Evolutionary conservation across 2,888 invertebrate genomes (phyloP).

Genomic region (Herminia tarsipennalis): DNA sequence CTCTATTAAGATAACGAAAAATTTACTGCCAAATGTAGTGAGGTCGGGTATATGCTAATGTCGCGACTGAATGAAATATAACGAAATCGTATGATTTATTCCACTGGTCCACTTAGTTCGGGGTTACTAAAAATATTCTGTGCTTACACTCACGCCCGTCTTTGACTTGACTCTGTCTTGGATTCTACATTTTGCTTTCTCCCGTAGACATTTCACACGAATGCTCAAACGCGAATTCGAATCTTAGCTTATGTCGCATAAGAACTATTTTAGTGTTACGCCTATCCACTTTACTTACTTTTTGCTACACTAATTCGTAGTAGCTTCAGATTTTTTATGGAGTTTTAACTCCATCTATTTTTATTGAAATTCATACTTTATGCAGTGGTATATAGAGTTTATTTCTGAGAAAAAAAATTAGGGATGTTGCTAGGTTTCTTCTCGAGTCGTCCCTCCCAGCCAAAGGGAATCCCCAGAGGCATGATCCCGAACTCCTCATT

Average conservation of each 20-base stretch:
- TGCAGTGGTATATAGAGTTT: constrained; percentile 39
- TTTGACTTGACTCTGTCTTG: constrained; percentile 70
- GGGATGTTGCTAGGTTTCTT: constrained; percentile 64
- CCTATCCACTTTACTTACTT: constrained; percentile 62
- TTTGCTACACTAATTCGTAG: constrained; percentile 76
- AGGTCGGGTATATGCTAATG: constrained; percentile 3
- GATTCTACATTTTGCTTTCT: constrained; percentile 71
- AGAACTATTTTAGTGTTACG: constrained; percentile 48
- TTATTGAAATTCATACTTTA: constrained; percentile 44
- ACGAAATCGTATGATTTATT: constrained; percentile 56
- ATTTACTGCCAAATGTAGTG: constrained; percentile 4
- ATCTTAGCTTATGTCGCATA: constrained; percentile 45
- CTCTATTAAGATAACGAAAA: constrained; percentile 10
- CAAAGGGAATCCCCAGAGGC: constrained; percentile 79
- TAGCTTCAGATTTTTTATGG: constrained; percentile 70
- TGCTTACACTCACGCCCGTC: constrained; percentile 65
- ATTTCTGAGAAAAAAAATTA: constrained; percentile 42
- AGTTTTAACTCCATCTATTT: constrained; percentile 46
- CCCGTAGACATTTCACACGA: constrained; percentile 46
- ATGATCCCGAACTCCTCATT: constrained; percentile 81
- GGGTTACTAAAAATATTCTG: constrained; percentile 67
- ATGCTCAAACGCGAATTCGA: constrained; percentile 49
- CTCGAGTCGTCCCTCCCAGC: constrained; percentile 59
- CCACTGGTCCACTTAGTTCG: constrained; percentile 51
- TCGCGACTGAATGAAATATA: constrained; percentile 24